Percentiles rank a stretch among this genome's conserved stretches.
Evolutionary conservation across 2,113 vertebrate species (phyloP).

Genomic region (Ammodytes dubius): DNA sequence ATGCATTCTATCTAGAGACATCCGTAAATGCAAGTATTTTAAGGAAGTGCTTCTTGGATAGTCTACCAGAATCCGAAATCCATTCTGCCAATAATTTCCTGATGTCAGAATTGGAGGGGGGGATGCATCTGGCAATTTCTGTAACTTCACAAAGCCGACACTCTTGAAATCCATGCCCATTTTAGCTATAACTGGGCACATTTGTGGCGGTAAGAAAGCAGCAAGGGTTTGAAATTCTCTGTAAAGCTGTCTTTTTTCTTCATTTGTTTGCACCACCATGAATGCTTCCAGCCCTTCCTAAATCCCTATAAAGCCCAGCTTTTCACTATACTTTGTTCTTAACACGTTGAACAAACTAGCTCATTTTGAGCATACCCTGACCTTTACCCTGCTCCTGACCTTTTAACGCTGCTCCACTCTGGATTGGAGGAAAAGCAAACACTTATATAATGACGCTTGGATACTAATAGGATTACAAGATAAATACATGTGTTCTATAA

Average conservation of each 20-base stretch:
- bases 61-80: background rate
- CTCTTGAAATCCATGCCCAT: background rate
- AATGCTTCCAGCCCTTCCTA: background rate
- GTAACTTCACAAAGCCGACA: constrained; percentile 22
- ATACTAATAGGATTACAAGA: background rate
- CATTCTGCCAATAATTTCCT: background rate
- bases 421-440: background rate
- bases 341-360: background rate
- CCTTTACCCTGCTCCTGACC: constrained; percentile 1
- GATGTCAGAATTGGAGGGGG: background rate
- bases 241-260: background rate
- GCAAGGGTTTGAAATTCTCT: background rate
- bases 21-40: too few species aligned
- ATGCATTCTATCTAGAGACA: too few species aligned
- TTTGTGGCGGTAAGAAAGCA: background rate
- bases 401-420: background rate
- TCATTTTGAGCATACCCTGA: background rate
- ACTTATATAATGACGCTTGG: background rate
- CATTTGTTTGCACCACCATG: background rate
- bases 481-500: background rate
- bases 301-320: background rate
- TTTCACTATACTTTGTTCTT: too few species aligned
- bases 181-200: background rate
- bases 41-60: background rate
- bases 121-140: background rate